phyloP scores from a whole-genome alignment of 2,888 invertebrate species.

The Hyppa rectilinea region DNA sequence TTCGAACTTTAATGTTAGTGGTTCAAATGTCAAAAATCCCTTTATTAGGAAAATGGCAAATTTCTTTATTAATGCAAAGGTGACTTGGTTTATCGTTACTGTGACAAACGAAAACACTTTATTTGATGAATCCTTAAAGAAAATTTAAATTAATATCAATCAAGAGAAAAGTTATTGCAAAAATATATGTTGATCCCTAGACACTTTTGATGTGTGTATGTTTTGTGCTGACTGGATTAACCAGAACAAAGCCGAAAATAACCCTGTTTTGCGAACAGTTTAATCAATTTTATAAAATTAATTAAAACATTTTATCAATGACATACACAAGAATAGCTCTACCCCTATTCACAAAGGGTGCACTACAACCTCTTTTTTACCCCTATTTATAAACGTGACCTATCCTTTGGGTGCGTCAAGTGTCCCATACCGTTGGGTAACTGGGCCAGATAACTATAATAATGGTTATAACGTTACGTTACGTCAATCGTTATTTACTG shows the following conservation, averaged over 20 bases:
- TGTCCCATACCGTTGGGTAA: slow-evolving; percentile 51
- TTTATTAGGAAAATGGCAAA: too few species aligned
- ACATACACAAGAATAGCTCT: slow-evolving; percentile 44
- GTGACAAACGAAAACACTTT: too few species aligned
- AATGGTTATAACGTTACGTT: slow-evolving; percentile 35
- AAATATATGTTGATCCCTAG: too few species aligned
- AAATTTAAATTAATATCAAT: too few species aligned
- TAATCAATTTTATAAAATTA: slow-evolving; percentile 2
- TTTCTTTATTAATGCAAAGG: too few species aligned
- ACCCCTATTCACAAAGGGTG: slow-evolving; percentile 45
- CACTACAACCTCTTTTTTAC: slow-evolving; percentile 34
- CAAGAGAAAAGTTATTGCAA: too few species aligned
- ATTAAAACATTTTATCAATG: slow-evolving; percentile 46
- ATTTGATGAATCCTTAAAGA: too few species aligned
- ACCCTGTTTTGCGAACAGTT: not conserved
- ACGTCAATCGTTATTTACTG: slow-evolving; percentile 51
- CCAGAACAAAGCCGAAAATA: slow-evolving; percentile 3
- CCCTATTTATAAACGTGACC: slow-evolving; percentile 64
- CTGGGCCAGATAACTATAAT: slow-evolving; percentile 59
- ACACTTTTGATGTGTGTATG: too few species aligned
- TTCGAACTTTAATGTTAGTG: too few species aligned
- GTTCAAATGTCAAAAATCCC: too few species aligned
- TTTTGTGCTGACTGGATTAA: too few species aligned
- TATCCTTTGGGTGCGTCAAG: slow-evolving; percentile 51
- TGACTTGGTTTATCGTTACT: too few species aligned